Conservation (phyloP, 2,797 vertebrate genomes). For the Furcifer pardalis region DNA sequence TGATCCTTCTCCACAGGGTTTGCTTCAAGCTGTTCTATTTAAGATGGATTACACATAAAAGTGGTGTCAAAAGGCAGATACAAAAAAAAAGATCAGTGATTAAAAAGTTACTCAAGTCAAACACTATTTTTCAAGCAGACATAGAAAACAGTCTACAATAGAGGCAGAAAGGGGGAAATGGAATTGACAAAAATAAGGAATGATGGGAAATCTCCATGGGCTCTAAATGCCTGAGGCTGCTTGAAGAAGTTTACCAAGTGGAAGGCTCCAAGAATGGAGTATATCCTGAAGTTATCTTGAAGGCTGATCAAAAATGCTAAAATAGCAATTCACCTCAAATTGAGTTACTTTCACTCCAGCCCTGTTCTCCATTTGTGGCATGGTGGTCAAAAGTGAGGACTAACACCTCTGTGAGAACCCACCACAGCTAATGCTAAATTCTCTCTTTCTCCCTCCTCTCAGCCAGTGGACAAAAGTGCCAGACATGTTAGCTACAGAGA, state of each 20-base stretch:
- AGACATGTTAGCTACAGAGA: not conserved
- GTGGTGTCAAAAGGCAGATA: not conserved
- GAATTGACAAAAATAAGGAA: not conserved
- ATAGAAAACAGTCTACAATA: not conserved
- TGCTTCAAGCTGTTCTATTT: constrained; percentile 11
- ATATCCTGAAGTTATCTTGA: not conserved
- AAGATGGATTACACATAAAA: not conserved
- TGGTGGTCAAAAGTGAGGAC: not conserved
- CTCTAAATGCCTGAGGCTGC: not conserved
- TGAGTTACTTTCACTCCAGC: not conserved
- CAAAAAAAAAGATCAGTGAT: not conserved
- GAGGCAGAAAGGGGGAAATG: not conserved
- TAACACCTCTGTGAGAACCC: no score
- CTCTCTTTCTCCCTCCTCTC: not conserved
- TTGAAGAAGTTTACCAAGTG: not conserved
- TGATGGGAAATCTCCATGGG: not conserved
- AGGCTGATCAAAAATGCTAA: not conserved
- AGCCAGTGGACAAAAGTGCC: not conserved
- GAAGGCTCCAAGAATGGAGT: not conserved
- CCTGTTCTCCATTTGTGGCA: not conserved
- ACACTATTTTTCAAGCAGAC: not conserved
- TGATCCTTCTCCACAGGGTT: not conserved
- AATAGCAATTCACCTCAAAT: not conserved
- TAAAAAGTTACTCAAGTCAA: constrained; percentile 4
- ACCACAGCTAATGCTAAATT: not conserved